A percentile compares a stretch with the other conserved stretches of the same genome.
Conservation (phyloP, 1,140 invertebrate species). For the Pogonognathellus flavescens region DNA sequence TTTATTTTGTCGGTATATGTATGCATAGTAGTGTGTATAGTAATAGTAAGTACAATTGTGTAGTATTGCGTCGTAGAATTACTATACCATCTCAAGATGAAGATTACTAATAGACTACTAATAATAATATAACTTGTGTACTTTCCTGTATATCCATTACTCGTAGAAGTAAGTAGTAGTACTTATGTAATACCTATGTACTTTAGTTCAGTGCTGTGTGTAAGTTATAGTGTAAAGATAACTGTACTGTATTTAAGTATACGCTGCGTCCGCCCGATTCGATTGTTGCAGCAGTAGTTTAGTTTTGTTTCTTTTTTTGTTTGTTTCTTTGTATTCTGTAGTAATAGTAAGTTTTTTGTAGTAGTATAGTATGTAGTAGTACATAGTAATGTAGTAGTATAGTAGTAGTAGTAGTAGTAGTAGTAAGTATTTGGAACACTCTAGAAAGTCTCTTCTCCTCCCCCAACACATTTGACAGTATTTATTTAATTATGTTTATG, state of each 20-base stretch:
- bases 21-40: neutral
- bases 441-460: slow-evolving; percentile 48
- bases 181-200: slow-evolving; percentile 25
- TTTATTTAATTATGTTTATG: slow-evolving; percentile 37
- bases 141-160: neutral
- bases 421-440: slow-evolving; percentile 49
- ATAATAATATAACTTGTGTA: slow-evolving; percentile 20
- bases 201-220: slow-evolving; percentile 41
- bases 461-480: slow-evolving; percentile 46
- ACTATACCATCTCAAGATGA: neutral
- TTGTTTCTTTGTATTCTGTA: slow-evolving; percentile 44
- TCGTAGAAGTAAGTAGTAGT: slow-evolving; percentile 12
- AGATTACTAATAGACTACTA: neutral
- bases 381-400: neutral
- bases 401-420: slow-evolving; percentile 26
- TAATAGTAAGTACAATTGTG: neutral
- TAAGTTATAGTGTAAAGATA: slow-evolving; percentile 41
- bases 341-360: neutral
- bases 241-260: slow-evolving; percentile 39
- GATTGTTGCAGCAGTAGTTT: slow-evolving; percentile 49
- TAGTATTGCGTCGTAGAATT: neutral
- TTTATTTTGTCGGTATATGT: slow-evolving; percentile 12
- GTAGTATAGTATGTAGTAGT: slow-evolving; percentile 14
- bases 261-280: slow-evolving; percentile 46
- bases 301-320: slow-evolving; percentile 38